Base-by-base conservation (phyloP, 2,797 vertebrate genomes). In the Mus spretus region DNA sequence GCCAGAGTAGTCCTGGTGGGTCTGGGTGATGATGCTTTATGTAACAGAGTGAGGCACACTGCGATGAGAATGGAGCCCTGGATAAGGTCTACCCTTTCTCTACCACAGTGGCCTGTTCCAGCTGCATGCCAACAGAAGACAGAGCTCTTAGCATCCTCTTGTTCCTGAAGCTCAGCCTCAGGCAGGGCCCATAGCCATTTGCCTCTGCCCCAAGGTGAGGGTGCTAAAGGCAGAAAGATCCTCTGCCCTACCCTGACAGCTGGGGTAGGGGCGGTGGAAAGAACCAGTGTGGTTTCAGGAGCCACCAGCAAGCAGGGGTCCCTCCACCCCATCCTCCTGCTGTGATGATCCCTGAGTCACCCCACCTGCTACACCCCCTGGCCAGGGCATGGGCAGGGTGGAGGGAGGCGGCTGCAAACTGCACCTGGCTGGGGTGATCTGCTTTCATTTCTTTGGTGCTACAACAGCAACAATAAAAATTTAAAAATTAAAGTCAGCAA, bases 401-500 rank as follows among this genome's bases (percentile, higher is more conserved):
- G 78, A 89, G 91, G 91, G 89, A 91, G 59, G 92, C 65, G 85
- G 96, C 65, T n/a, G 91, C 96, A 93, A 92, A 89, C 95, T 14
- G 63, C 94, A 93, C 83, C 91, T 34, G 79, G 95, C 95, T 83
- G 84, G 82, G 28, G 79, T 86, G 91, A 97, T 96, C 92, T 70
- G 96, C 97, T 98, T 96, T 97, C 91, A 84, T 92, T 95, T 98
- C 98, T 99, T 99, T 98, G 98, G 98, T 98, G 98, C 98, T 98
- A 97, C 97, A 57, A 98, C 97, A 94, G 93, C 75, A 92, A 63
- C 79, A 95, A 96, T 91, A 97, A 96, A 96, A 96, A 95, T 81
- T 95, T 72, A 57, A 93, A 97, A 98, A 98, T 95, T 91, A 92
- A 98, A 72, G 94, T 97, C 98, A 98, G 97, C 95, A 98, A 98